A percentile compares a stretch with the other conserved stretches of the same genome.
These are phyloP conservation scores for Andinoacara biseriatus DNA, from an alignment of 2,113 vertebrate genomes.

Conservation along the genomic window DNA sequence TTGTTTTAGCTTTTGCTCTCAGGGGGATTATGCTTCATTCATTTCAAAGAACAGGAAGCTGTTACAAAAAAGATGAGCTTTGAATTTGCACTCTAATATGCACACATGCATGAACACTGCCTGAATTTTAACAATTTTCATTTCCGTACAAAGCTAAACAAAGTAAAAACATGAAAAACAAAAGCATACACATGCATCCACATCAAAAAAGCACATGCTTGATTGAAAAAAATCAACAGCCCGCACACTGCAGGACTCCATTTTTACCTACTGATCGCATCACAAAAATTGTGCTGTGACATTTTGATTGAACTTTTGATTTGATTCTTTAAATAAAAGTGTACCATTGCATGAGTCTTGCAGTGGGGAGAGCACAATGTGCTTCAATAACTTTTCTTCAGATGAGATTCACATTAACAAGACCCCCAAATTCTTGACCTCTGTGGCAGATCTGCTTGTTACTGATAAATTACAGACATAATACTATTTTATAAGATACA, in stretches of 20 bases:
- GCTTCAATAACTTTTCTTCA: background rate
- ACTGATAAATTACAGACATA: background rate
- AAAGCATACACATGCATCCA: too few relatives aligned
- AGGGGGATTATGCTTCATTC: slow-evolving; percentile 64
- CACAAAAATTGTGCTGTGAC: too few relatives aligned
- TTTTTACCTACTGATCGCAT: too few relatives aligned
- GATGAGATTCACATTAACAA: background rate
- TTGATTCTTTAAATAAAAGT: too few relatives aligned
- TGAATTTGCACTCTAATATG: background rate
- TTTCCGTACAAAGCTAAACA: too few relatives aligned
- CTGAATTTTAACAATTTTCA: background rate
- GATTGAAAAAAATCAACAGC: too few relatives aligned
- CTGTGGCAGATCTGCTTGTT: background rate
- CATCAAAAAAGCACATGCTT: background rate
- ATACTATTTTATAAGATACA: fast-evolving
- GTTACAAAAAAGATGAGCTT: slow-evolving; percentile 51
- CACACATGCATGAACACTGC: background rate
- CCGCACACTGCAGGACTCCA: too few relatives aligned
- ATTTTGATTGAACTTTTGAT: too few relatives aligned
- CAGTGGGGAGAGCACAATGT: background rate
- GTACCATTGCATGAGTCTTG: background rate
- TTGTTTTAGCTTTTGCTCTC: slow-evolving; percentile 61
- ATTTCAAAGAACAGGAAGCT: slow-evolving; percentile 71
- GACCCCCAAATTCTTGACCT: background rate
- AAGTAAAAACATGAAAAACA: background rate